Conservation (phyloP, 1,140 invertebrate species). For the Eciton burchellii region DNA sequence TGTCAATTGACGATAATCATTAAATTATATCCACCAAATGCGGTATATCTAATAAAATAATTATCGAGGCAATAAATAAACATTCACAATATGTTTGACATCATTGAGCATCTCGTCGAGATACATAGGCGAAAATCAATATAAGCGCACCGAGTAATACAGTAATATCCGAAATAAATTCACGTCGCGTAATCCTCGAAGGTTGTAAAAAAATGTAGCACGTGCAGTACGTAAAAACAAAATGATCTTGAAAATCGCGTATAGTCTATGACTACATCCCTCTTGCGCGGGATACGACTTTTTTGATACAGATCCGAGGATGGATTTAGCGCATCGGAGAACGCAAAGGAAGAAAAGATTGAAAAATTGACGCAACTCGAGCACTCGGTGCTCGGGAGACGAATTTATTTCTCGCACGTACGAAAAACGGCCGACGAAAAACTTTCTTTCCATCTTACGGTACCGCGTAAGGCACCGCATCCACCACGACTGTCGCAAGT, state of each 20-base stretch:
- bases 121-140: neutral
- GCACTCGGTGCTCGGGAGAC: neutral
- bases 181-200: neutral
- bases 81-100: constrained; percentile 2
- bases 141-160: neutral
- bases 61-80: neutral
- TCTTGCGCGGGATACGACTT: neutral
- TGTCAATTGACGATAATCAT: neutral
- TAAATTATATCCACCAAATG: too few species aligned
- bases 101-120: neutral
- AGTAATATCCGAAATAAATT: neutral
- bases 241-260: too few species aligned
- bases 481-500: neutral
- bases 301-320: constrained; percentile 19
- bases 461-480: neutral
- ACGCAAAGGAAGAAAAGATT: neutral
- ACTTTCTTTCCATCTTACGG: constrained; percentile 10
- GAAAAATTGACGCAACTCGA: neutral
- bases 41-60: neutral
- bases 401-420: constrained; percentile 34
- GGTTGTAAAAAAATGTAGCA: neutral
- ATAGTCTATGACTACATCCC: too few species aligned
- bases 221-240: too few species aligned
- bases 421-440: constrained; percentile 15
- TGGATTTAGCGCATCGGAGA: neutral